Evolutionary conservation across 2,888 invertebrate species (phyloP), one percentile per base, ranked within the genome.

Genomic region (Hydrotaea cyrtoneurina): DNA sequence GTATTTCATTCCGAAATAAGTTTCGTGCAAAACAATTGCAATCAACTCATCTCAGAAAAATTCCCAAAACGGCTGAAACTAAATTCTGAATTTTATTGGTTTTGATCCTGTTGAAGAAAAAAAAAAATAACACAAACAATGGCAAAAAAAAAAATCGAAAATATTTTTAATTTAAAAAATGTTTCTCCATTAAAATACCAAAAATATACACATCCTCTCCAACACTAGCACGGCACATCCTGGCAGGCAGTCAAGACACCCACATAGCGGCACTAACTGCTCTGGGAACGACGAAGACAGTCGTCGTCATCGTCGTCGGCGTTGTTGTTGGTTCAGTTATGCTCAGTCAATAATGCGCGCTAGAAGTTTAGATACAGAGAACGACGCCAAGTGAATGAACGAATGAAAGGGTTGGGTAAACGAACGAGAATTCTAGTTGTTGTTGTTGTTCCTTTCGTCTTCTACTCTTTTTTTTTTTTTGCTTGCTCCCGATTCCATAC

Each of bases 341-440:
- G n/a, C 43, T 69, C 39, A 69, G 69, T 31, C 78, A 73, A 81
- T 73, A 81, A 64, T 76, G 76, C 81, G 78, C 78, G 84, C 81
- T 81, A 81, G 76, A 81, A 73, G 66, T 71, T 80, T 74, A 80
- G 64, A 23, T 69, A 13, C 69, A 13, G 21, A 13, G 69, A 21
- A n/a, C 21, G 39, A n/a, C 21, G 39, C 39, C 53, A 73, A 82
- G 73, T 79, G 81, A 82, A 85, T 77, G 76, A 79, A 85, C 84
- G 84, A 77, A 82, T 82, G 36, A 82, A 79, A 82, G 78, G 84
- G 73, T 85, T 59, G 76, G 72, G 64, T 43, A 19, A 64, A 80
- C 69, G 59, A 79, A 66, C 57, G 36, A 31, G 15, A 43, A 26
- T 71, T 59, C 15, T 39, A n/a, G 64, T 71, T 59, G 69, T 59